These are phyloP conservation scores for Drosophila mimetica DNA, from an alignment of 2,888 invertebrate species.

Conservation along the genomic window DNA sequence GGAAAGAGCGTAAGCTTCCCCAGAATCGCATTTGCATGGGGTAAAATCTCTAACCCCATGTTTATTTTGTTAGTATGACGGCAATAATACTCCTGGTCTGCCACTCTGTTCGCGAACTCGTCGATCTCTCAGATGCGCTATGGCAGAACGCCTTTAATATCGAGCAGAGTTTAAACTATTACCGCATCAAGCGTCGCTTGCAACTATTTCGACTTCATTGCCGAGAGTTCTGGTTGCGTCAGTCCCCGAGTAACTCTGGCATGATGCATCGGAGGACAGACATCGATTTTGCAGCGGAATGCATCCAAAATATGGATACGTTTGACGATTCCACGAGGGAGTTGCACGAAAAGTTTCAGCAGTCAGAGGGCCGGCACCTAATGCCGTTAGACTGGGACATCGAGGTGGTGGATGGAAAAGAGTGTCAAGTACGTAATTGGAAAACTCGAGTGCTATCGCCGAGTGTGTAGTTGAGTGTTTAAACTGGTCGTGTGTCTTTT, in stretches of 20 bases:
- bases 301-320: slow-evolving; percentile 53
- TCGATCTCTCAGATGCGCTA: slow-evolving; percentile 79
- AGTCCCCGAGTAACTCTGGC: slow-evolving; percentile 24
- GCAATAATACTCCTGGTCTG: slow-evolving; percentile 79
- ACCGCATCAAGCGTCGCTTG: slow-evolving; percentile 71
- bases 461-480: background rate
- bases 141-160: slow-evolving; percentile 77
- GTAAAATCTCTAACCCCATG: slow-evolving; percentile 24
- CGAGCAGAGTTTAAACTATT: slow-evolving; percentile 68
- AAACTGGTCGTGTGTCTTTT: slow-evolving; percentile 2
- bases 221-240: slow-evolving; percentile 73
- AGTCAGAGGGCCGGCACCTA: slow-evolving; percentile 22
- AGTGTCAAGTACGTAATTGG: slow-evolving; percentile 74
- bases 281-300: slow-evolving; percentile 81
- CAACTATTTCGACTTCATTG: slow-evolving; percentile 76
- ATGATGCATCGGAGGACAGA: slow-evolving; percentile 44
- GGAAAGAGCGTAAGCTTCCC: slow-evolving; percentile 16
- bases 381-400: slow-evolving; percentile 61
- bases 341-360: slow-evolving; percentile 14
- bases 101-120: slow-evolving; percentile 76
- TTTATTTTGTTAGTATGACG: slow-evolving; percentile 76
- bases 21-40: slow-evolving; percentile 46
- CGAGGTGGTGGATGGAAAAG: slow-evolving; percentile 78
- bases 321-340: slow-evolving; percentile 38
- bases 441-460: background rate